Conservation (phyloP, 2,888 invertebrate genomes). For the Petrolisthes cinctipes region DNA sequence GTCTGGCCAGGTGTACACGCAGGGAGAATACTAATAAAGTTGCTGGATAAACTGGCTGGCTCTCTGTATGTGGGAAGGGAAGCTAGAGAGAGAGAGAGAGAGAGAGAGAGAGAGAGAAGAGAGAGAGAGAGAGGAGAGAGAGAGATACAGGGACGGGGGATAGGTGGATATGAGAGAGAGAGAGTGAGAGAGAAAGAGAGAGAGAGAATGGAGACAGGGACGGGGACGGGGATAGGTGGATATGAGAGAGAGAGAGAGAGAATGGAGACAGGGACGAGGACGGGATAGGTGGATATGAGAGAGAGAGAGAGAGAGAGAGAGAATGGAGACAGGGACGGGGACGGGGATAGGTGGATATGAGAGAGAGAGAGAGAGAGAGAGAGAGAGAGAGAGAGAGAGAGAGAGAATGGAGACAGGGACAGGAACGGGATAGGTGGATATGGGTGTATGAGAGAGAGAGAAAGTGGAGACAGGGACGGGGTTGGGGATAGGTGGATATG, state of each 20-base stretch:
- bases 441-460: background rate
- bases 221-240: background rate
- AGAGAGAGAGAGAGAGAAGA: background rate
- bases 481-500: background rate
- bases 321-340: slow-evolving; percentile 4
- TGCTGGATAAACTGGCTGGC: no score
- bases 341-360: background rate
- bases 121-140: background rate
- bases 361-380: background rate
- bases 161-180: background rate
- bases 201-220: slow-evolving; percentile 3
- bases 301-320: slow-evolving; percentile 8
- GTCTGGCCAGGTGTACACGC: no score
- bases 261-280: no score
- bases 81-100: background rate
- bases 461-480: background rate
- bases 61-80: background rate
- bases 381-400: background rate
- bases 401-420: slow-evolving; percentile 1
- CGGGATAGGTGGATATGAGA: background rate
- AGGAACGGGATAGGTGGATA: background rate
- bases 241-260: background rate
- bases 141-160: background rate
- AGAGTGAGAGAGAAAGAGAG: background rate
- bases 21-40: no score